phyloP scores from a whole-genome alignment of 2,113 vertebrate genomes.

The Mastomys coucha region DNA sequence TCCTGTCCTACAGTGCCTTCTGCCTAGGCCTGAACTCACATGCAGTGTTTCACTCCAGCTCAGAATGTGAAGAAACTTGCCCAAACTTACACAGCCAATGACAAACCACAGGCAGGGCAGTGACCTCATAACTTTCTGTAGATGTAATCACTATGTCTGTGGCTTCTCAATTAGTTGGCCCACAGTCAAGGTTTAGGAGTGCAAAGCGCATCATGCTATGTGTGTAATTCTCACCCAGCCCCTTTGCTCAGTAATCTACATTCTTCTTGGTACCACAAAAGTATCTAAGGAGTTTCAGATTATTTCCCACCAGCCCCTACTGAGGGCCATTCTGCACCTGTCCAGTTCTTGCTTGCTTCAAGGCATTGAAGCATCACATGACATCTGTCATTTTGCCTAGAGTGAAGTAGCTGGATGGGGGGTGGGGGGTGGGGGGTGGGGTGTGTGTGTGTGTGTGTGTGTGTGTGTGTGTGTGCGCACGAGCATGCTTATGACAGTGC shows the following conservation, averaged over 20 bases:
- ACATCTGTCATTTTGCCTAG: not conserved
- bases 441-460: not conserved
- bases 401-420: not conserved
- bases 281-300: not conserved
- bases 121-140: not conserved
- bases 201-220: not conserved
- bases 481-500: not conserved
- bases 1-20: constrained; percentile 29
- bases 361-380: not conserved
- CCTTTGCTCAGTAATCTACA: not conserved
- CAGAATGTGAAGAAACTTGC: constrained; percentile 56
- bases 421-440: too few species aligned
- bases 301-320: not conserved
- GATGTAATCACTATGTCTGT: not conserved
- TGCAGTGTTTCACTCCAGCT: not conserved
- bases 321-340: not conserved
- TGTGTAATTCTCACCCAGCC: not conserved
- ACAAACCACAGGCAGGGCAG: constrained; percentile 11
- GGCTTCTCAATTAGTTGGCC: constrained; percentile 3
- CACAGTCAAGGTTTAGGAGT: not conserved
- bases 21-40: constrained; percentile 13
- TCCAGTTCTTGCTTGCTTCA: not conserved
- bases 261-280: not conserved
- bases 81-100: constrained; percentile 23
- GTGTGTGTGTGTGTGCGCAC: not conserved